phyloP scores from a whole-genome alignment of 2,113 vertebrate genomes.

The Psettodes erumei region DNA sequence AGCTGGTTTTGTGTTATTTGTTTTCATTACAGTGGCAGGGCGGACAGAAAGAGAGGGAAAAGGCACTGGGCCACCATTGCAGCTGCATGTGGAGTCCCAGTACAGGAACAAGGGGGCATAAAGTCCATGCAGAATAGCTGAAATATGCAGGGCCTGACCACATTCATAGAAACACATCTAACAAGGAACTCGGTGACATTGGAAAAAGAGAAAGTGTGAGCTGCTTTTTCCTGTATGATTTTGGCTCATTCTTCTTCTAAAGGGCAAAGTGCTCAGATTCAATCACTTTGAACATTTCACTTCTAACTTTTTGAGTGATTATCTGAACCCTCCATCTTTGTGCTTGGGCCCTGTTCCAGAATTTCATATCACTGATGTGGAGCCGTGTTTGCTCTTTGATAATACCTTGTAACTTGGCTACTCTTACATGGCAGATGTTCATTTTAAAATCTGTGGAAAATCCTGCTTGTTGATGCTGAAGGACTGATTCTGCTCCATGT shows the following conservation, averaged over 20 bases:
- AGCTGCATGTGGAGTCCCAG: slow-evolving; percentile 15
- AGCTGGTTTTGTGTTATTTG: slow-evolving; percentile 71
- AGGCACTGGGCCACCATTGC: slow-evolving; percentile 25
- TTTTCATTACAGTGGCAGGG: slow-evolving; percentile 69
- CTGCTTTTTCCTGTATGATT: slow-evolving; percentile 7
- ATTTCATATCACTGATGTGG: not conserved
- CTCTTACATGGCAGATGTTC: not conserved
- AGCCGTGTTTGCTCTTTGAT: not conserved
- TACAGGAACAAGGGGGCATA: not conserved
- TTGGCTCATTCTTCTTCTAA: slow-evolving; percentile 50
- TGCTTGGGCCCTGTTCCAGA: not conserved
- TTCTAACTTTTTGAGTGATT: slow-evolving; percentile 56
- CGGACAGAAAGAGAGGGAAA: slow-evolving; percentile 45
- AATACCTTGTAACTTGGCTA: slow-evolving; percentile 1
- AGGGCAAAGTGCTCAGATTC: slow-evolving; percentile 62
- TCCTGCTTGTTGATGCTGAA: slow-evolving; percentile 12
- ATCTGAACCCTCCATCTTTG: slow-evolving; percentile 32
- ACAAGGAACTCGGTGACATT: slow-evolving; percentile 31
- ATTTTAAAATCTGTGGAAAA: not conserved
- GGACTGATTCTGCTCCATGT: not conserved
- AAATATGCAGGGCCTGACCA: slow-evolving; percentile 7
- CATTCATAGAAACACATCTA: slow-evolving; percentile 28
- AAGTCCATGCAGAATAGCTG: slow-evolving; percentile 4
- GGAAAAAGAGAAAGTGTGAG: not conserved
- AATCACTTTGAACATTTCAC: slow-evolving; percentile 55